Percentiles rank a stretch among this genome's conserved stretches.
These are phyloP conservation scores for Phaenicophaeus curvirostris DNA, from an alignment of 2,797 vertebrate species.

Conservation along the genomic window DNA sequence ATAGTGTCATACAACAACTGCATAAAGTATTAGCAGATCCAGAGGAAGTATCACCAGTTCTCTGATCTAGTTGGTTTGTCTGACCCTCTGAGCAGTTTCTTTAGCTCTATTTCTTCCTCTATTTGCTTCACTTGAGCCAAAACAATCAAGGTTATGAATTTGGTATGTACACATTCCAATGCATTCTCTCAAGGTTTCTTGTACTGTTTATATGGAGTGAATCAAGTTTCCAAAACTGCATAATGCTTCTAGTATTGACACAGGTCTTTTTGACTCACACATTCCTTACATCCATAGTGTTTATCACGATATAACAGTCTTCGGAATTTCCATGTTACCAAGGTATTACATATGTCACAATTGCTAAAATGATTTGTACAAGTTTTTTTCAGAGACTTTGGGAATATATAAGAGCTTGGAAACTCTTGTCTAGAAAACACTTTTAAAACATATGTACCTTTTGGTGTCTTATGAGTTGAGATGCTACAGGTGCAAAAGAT, in stretches of 20 bases:
- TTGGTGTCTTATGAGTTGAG: neutral
- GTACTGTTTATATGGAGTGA: neutral
- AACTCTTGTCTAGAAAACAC: neutral
- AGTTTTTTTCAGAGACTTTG: neutral
- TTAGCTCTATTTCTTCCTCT: neutral
- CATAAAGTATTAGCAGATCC: neutral
- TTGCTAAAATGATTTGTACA: neutral
- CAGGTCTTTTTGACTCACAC: neutral
- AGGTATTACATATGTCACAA: neutral
- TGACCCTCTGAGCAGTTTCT: neutral
- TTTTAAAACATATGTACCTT: neutral
- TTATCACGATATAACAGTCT: neutral
- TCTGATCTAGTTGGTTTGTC: neutral
- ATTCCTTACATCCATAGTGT: neutral
- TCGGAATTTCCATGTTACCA: neutral
- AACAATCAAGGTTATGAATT: neutral
- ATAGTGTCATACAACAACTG: neutral
- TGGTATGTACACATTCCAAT: neutral
- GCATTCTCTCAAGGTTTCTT: neutral
- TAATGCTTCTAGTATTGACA: neutral
- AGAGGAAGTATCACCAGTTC: neutral
- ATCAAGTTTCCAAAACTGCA: neutral
- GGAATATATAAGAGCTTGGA: neutral
- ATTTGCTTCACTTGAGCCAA: neutral
- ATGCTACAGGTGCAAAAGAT: neutral